Conservation (phyloP, 1,140 invertebrate genomes). For the Cotesia chilonis region DNA sequence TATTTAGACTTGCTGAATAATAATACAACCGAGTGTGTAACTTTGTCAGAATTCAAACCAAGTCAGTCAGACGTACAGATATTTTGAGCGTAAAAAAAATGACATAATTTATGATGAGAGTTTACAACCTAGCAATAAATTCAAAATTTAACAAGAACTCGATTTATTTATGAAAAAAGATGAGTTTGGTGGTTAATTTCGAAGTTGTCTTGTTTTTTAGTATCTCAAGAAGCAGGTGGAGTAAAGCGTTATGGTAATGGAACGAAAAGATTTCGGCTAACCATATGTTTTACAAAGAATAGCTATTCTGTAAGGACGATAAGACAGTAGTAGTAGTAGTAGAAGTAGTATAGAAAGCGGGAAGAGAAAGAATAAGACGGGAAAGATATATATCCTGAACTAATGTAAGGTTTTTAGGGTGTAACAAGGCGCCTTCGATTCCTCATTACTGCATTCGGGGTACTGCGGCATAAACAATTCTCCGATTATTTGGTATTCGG, state of each 20-base stretch:
- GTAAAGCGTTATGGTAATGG: constrained; percentile 50
- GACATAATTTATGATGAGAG: no score
- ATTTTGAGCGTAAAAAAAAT: no score
- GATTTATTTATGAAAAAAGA: neutral
- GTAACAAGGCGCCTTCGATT: constrained; percentile 31
- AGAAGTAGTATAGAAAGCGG: neutral
- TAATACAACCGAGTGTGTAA: no score
- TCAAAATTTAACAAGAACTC: neutral
- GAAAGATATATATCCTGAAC: constrained; percentile 26
- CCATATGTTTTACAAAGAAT: constrained; percentile 51
- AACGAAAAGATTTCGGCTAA: constrained; percentile 49
- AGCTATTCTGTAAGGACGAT: constrained; percentile 2
- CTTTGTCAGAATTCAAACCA: no score
- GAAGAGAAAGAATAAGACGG: neutral
- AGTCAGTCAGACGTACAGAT: no score
- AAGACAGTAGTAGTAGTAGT: neutral
- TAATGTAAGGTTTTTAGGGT: constrained; percentile 45
- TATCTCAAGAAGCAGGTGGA: constrained; percentile 51
- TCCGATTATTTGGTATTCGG: constrained; percentile 20
- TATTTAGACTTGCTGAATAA: no score
- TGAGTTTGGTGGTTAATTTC: neutral
- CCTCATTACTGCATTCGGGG: neutral
- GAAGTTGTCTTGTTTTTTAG: neutral
- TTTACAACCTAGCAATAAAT: no score
- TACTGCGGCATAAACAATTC: constrained; percentile 28